phyloP scores from a whole-genome alignment of 2,797 vertebrate species.

The Australoheros facetus region DNA sequence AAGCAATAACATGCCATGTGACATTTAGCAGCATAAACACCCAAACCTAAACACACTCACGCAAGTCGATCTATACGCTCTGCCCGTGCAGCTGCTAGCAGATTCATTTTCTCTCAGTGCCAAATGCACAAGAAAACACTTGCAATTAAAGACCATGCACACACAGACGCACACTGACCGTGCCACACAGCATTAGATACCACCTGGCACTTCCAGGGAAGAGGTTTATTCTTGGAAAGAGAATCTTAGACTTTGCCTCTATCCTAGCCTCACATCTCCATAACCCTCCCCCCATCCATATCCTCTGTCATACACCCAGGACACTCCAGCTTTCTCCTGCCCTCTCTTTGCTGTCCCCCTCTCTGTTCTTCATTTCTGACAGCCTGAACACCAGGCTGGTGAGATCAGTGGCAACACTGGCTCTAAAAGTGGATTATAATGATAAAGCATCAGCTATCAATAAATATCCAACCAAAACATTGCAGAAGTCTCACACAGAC shows the following conservation, averaged over 20 bases:
- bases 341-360: not conserved
- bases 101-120: constrained; percentile 17
- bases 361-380: not conserved
- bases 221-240: constrained; percentile 69
- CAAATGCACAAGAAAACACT: constrained; percentile 27
- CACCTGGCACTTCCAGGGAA: constrained; percentile 46
- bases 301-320: constrained; percentile 8
- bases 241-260: constrained; percentile 64
- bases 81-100: not conserved
- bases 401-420: not conserved
- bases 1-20: constrained; percentile 62
- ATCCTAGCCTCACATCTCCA: constrained; percentile 28
- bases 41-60: constrained; percentile 42
- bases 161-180: constrained; percentile 12
- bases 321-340: constrained; percentile 6
- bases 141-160: constrained; percentile 14
- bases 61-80: constrained; percentile 7
- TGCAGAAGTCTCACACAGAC: constrained; percentile 13
- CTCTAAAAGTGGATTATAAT: not conserved
- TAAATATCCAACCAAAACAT: not conserved
- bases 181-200: constrained; percentile 28
- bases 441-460: not conserved
- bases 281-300: not conserved
- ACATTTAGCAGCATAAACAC: constrained; percentile 50
- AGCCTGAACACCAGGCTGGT: not conserved